A percentile compares a stretch with the other conserved stretches of the same genome.
Evolutionary conservation across 2,797 vertebrate species (phyloP).

Genomic region (Notolepis coatsorum): DNA sequence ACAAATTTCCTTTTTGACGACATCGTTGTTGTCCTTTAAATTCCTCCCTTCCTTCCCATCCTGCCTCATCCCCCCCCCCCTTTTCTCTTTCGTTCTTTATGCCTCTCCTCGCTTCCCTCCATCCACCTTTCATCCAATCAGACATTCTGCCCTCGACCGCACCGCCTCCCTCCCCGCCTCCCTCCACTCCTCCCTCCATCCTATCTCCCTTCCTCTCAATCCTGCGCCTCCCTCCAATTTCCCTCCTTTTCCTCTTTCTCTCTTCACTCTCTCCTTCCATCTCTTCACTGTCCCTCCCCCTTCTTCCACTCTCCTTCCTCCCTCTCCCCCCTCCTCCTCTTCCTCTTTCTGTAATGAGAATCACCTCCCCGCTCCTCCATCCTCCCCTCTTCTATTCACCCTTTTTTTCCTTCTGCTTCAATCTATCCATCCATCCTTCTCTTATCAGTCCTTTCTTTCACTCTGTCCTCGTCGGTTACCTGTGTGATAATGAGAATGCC

Average conservation of each 20-base stretch:
- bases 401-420: conserved; percentile 16
- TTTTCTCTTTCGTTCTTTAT: background rate
- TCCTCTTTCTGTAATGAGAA: conserved; percentile 13
- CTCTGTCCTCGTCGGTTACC: conserved; percentile 36
- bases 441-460: conserved; percentile 7
- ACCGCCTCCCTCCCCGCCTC: background rate
- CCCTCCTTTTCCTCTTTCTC: no score
- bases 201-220: background rate
- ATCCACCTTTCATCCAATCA: conserved; percentile 31
- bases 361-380: background rate
- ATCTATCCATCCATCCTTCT: conserved; percentile 17
- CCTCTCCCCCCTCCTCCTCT: conserved; percentile 3
- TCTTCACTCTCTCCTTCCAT: no score
- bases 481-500: conserved; percentile 15
- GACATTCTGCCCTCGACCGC: conserved; percentile 19
- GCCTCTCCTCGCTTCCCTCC: background rate
- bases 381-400: conserved; percentile 1
- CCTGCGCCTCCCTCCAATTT: no score
- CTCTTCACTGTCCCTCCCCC: no score
- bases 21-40: no score
- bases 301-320: no score
- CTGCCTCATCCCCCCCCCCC: background rate
- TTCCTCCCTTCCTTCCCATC: background rate
- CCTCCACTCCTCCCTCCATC: background rate
- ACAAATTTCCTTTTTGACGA: no score